phyloP scores from a whole-genome alignment of 1,140 invertebrate species.

The Drosophila nigromelanica region DNA sequence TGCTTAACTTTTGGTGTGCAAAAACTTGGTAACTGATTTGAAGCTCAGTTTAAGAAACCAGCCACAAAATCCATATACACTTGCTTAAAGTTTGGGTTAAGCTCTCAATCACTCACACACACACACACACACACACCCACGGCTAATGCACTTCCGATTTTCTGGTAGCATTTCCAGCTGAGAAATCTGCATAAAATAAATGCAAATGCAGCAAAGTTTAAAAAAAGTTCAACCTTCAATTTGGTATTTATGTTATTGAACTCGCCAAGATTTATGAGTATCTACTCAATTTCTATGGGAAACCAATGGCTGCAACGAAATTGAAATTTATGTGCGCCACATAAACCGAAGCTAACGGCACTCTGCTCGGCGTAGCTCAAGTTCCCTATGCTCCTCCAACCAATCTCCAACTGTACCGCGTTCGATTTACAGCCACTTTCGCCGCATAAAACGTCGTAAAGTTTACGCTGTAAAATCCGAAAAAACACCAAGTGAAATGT shows the following conservation, averaged over 20 bases:
- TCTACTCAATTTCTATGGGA: slow-evolving; percentile 75
- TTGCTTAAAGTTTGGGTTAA: slow-evolving; percentile 2
- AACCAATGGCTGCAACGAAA: slow-evolving; percentile 76
- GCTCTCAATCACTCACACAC: not conserved
- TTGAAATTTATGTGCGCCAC: slow-evolving; percentile 74
- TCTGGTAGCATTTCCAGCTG: slow-evolving; percentile 22
- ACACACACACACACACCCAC: slow-evolving; percentile 5
- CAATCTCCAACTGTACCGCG: not conserved
- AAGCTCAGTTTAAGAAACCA: slow-evolving; percentile 1
- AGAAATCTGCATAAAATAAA: slow-evolving; percentile 52
- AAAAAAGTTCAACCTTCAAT: slow-evolving; percentile 57
- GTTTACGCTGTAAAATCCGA: slow-evolving; percentile 63
- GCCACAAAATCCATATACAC: slow-evolving; percentile 6
- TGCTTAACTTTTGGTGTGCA: not conserved
- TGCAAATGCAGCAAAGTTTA: slow-evolving; percentile 46
- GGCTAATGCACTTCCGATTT: slow-evolving; percentile 67
- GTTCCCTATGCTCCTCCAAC: slow-evolving; percentile 6
- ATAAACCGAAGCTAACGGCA: slow-evolving; percentile 33
- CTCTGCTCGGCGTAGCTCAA: slow-evolving; percentile 32
- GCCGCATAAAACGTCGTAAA: slow-evolving; percentile 69
- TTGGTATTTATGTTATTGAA: slow-evolving; percentile 77
- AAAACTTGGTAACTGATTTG: slow-evolving; percentile 6
- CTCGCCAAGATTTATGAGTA: slow-evolving; percentile 75
- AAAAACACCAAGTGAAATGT: slow-evolving; percentile 61
- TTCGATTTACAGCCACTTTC: slow-evolving; percentile 70